Base-by-base conservation (phyloP, 2,888 invertebrate species). In the Cactoblastis cactorum region DNA sequence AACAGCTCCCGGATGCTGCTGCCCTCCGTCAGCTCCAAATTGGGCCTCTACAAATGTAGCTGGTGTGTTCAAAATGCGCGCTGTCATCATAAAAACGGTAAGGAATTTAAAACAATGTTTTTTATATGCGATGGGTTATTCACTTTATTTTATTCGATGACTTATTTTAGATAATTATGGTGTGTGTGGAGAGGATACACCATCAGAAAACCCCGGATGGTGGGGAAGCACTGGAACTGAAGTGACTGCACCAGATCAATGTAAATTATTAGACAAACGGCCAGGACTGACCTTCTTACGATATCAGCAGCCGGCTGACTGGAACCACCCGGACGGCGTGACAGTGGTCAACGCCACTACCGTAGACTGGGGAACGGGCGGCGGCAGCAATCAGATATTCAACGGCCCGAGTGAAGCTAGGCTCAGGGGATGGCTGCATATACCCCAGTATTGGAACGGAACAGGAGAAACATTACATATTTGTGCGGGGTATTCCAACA, bases 1-100 rank as follows among this genome's bases (percentile, higher is more conserved):
- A 90, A 78, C 53, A 71, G 61, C 46, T 62, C 75, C 0, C 75
- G 87, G 2, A 66, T 72, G 0, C 75, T 83, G 0, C 69, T 91
- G 50, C 85, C 90, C 1, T 90, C 90, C 1, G 94, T 95, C 43
- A 95, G 95, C 48, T 93, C 94, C 60, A 95, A 95, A 69, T 78
- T 96, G 49, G 94, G 95, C 17, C 82, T 96, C 2, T 94, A 94
- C 49, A 95, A 95, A 62, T 97, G 96, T 71, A 94, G 94, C 37
- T 98, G 98, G 97, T 98, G 97, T 75, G 97, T 98, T 1, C 97
- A 97, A 74, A 96, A 96, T 71, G 96, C 96, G 0, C 91, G 95
- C 37, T 98, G 98, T 72, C 97, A 97, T 76, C 95, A 95, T 64
- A 94, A 94, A 67, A 95, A 96, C 68, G 95, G 94, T 91, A 87